Base-by-base conservation (phyloP, 35 echinoderm and acorn worm species). In the Holothuria glaberrima region DNA sequence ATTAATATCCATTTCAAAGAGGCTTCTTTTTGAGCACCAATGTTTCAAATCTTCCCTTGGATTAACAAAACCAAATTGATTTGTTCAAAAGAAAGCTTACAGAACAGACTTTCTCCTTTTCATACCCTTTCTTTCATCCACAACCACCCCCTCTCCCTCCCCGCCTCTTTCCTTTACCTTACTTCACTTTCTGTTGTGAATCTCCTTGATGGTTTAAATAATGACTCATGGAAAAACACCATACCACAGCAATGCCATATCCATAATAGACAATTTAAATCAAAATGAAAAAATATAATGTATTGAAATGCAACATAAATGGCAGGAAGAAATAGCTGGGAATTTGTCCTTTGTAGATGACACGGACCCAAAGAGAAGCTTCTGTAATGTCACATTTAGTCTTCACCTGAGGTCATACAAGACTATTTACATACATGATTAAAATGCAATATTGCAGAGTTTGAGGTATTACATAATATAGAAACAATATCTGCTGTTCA, bases 161-260 rank as follows among this genome's bases (percentile, higher is more conserved):
- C 0, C 10, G 3, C 50, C 50, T 14, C 50, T 54, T 14, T 17
- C 16, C 10, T 5, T 10, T 5, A 46, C 44, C 44, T 5, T 67
- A 67, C 16, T 4, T 67, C 6, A 67, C 22, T 21, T 29, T 69
- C 22, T 29, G 0, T 69, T 69, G 31, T 33, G 25, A 12, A 69
- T 69, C 22, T 25, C 9, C 50, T 10, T 25, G 2, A 69, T 69
- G 31, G 31, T 69, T 18, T 21, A 33, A 69, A 0, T 26, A 21
- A 26, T 33, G 31, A 69, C 66, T 33, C 7, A 69, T 9, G 66
- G 25, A 69, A 29, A 26, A 26, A 69, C 13, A 69, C 22, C 14
- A 58, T 28, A 82, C 79, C 57, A 50, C 79, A 58, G 48, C 79
- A 82, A 82, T 82, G 79, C 79, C 79, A 82, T 58, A 16, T 82